Evolutionary conservation across 2,888 invertebrate species (phyloP).

Genomic region (Flabesymbios commensalis): DNA sequence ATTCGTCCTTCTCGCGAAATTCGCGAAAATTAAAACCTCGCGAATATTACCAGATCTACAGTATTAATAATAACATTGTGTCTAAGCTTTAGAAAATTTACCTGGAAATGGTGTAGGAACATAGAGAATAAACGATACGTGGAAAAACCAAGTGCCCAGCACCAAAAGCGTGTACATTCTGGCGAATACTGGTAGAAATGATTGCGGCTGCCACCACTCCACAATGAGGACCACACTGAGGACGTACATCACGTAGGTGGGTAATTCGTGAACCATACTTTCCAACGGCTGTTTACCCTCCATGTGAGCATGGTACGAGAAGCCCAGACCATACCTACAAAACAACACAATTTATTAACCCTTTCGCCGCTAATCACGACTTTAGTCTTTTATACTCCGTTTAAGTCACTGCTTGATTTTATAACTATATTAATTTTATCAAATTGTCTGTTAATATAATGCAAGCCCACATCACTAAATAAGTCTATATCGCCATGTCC

Average conservation of each 20-base stretch:
- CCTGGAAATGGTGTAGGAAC: slow-evolving; percentile 38
- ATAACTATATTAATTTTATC: too few species aligned
- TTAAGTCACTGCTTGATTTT: too few species aligned
- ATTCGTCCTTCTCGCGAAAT: too few species aligned
- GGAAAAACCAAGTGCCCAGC: slow-evolving; percentile 44
- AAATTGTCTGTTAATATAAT: too few species aligned
- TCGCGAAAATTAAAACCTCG: too few species aligned
- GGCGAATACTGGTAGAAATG: slow-evolving; percentile 33
- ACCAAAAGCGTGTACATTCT: slow-evolving; percentile 36
- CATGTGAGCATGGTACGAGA: slow-evolving; percentile 28
- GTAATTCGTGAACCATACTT: slow-evolving; percentile 37
- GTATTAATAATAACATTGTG: background rate
- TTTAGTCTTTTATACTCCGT: too few species aligned
- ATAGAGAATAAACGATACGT: slow-evolving; percentile 43
- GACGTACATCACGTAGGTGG: slow-evolving; percentile 34
- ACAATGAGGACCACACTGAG: slow-evolving; percentile 16
- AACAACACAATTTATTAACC: too few species aligned
- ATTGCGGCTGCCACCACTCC: slow-evolving; percentile 27
- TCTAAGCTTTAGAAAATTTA: slow-evolving; percentile 3
- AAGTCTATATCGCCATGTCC: too few species aligned
- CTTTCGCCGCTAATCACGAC: too few species aligned
- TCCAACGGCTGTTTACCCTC: slow-evolving; percentile 30
- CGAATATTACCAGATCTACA: too few species aligned
- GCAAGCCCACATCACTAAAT: too few species aligned
- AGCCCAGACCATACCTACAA: slow-evolving; percentile 22